phyloP scores from a whole-genome alignment of 2,888 invertebrate genomes.

The Parnassius smintheus region DNA sequence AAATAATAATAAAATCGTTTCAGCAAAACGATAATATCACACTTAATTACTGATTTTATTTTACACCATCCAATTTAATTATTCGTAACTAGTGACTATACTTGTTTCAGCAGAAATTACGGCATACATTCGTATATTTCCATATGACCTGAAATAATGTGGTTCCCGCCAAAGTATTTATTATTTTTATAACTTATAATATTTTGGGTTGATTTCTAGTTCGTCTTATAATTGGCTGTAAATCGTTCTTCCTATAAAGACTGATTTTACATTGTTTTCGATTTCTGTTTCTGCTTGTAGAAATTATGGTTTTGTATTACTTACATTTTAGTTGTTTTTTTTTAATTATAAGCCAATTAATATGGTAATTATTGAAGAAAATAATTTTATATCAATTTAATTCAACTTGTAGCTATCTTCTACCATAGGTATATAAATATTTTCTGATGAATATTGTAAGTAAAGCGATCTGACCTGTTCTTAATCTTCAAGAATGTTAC shows the following conservation, averaged over 20 bases:
- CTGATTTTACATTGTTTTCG: conserved; percentile 40
- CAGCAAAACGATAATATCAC: too few species aligned
- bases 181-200: conserved; percentile 1
- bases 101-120: too few species aligned
- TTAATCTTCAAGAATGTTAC: conserved; percentile 1
- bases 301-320: conserved; percentile 2
- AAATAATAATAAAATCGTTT: too few species aligned
- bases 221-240: conserved; percentile 18
- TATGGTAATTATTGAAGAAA: conserved; percentile 12
- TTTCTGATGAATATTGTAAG: conserved; percentile 26
- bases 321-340: neutral
- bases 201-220: neutral
- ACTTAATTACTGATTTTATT: too few species aligned
- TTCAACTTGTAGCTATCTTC: conserved; percentile 13
- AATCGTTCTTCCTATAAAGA: conserved; percentile 49
- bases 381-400: conserved; percentile 21
- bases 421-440: conserved; percentile 20
- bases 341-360: conserved; percentile 8
- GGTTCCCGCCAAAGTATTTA: too few species aligned
- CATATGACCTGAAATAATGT: too few species aligned
- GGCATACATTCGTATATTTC: too few species aligned
- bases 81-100: too few species aligned
- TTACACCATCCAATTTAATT: too few species aligned
- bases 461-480: neutral
- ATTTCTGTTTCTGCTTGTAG: conserved; percentile 11